phyloP scores from a whole-genome alignment of 2,113 vertebrate species.

The Menidia beryllina region DNA sequence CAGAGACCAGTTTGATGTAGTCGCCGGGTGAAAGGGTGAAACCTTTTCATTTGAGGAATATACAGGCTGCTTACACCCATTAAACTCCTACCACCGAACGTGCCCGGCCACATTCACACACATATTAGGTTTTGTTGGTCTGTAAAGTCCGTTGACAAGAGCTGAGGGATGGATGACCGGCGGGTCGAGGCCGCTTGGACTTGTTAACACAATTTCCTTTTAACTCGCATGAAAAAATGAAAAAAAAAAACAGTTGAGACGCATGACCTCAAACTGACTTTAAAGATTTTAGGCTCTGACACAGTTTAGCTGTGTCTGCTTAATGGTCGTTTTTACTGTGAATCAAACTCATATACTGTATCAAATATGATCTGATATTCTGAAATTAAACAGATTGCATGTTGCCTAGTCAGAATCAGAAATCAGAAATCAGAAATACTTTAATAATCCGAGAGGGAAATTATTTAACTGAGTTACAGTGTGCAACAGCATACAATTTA shows the following conservation, averaged over 20 bases:
- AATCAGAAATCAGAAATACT: no score
- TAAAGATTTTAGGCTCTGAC: conserved; percentile 8
- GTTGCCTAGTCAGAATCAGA: no score
- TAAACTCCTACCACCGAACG: not conserved
- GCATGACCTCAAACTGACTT: conserved; percentile 16
- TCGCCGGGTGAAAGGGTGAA: not conserved
- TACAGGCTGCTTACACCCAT: not conserved
- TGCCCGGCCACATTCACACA: conserved; percentile 18
- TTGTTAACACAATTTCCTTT: conserved; percentile 51
- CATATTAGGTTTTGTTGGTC: conserved; percentile 41
- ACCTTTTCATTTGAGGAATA: conserved; percentile 1
- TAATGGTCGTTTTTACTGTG: not conserved
- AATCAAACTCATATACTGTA: no score
- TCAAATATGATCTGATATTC: no score
- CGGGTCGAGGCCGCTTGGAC: conserved; percentile 15
- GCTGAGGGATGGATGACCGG: conserved; percentile 41
- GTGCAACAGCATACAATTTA: no score
- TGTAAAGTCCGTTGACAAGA: conserved; percentile 58
- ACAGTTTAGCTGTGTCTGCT: not conserved
- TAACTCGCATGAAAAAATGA: conserved; percentile 23
- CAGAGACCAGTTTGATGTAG: not conserved
- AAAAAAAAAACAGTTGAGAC: not conserved
- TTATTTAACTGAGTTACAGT: no score
- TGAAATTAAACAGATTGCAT: no score
- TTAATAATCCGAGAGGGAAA: no score